Evolutionary conservation across 2,888 invertebrate species (phyloP).

Genomic region (Drosophila atroscutellata): DNA sequence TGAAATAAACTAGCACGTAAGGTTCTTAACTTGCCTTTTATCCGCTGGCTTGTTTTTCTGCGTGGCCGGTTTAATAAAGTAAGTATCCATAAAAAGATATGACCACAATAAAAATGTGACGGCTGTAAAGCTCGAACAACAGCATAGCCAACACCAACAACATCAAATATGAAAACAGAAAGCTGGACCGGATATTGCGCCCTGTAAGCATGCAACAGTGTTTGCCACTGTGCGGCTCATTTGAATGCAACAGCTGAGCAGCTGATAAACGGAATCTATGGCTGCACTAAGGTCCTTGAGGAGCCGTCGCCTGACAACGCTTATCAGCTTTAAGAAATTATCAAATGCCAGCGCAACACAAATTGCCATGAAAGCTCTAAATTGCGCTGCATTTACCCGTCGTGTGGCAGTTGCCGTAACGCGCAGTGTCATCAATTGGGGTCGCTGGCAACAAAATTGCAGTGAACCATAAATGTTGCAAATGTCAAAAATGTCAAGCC

Average conservation of each 20-base stretch:
- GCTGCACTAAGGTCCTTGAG: constrained; percentile 9
- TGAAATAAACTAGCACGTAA: constrained; percentile 62
- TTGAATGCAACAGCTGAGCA: constrained; percentile 58
- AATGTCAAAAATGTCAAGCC: constrained; percentile 80
- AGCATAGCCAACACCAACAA: background rate
- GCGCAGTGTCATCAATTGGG: constrained; percentile 28
- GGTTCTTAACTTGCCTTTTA: constrained; percentile 40
- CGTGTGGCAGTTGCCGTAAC: constrained; percentile 4
- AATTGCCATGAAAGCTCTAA: constrained; percentile 52
- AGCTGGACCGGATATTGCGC: constrained; percentile 28
- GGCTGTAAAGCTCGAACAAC: constrained; percentile 46
- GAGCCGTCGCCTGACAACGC: background rate
- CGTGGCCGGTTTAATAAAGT: constrained; percentile 63
- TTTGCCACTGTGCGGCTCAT: constrained; percentile 37
- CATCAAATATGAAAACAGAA: constrained; percentile 4
- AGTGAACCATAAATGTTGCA: constrained; percentile 80
- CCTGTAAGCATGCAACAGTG: constrained; percentile 53
- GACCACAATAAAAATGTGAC: constrained; percentile 67
- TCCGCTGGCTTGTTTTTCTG: constrained; percentile 24
- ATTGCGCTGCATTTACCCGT: constrained; percentile 45
- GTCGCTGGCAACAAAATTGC: constrained; percentile 55
- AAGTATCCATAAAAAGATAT: constrained; percentile 71
- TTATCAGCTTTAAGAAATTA: constrained; percentile 46
- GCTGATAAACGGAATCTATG: constrained; percentile 31
- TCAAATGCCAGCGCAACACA: constrained; percentile 35